Conservation (phyloP, 2,113 vertebrate genomes). For the Platysternon megacephalum region DNA sequence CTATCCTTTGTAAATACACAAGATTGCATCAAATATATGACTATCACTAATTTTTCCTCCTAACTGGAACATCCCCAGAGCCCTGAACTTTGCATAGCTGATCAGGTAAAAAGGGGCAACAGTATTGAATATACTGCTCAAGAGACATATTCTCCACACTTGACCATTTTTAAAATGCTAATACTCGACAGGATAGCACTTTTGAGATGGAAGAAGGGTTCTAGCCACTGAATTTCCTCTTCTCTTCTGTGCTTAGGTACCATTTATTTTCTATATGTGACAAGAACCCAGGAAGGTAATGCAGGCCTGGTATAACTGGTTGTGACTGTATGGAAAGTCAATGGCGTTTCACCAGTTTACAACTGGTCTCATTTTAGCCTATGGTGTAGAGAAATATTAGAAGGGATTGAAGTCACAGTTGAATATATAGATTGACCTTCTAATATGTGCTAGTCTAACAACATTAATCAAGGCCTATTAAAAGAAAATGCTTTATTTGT, state of each 20-base stretch:
- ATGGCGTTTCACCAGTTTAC: neutral
- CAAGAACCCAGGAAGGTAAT: neutral
- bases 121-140: neutral
- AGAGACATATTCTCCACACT: neutral
- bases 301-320: rapidly evolving
- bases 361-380: neutral
- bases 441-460: too few relatives aligned
- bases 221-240: neutral
- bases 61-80: too few relatives aligned
- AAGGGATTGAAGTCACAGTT: neutral
- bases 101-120: too few relatives aligned
- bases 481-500: neutral
- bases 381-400: neutral
- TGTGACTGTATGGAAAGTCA: neutral
- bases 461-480: neutral
- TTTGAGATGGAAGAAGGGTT: neutral
- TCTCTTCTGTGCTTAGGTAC: rapidly evolving
- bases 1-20: too few relatives aligned
- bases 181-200: neutral
- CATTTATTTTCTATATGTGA: neutral
- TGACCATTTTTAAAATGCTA: neutral
- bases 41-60: too few relatives aligned
- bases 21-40: too few relatives aligned
- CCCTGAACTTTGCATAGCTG: too few relatives aligned
- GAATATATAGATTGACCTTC: too few relatives aligned